Base-by-base conservation (phyloP, 2,113 vertebrate genomes). In the Epinephelus lanceolatus region DNA sequence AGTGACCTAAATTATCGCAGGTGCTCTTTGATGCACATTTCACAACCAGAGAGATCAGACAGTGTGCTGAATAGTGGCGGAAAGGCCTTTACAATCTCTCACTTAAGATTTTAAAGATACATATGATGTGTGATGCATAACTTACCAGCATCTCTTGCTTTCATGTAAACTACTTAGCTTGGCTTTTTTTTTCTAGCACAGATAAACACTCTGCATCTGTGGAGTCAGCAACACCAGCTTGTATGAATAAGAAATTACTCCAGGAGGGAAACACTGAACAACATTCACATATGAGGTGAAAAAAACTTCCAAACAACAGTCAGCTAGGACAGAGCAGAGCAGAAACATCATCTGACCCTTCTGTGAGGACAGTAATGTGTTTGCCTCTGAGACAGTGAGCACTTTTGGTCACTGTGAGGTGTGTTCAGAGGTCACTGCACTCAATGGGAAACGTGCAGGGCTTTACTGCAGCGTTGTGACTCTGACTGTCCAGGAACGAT, bases 1-100 rank as follows among this genome's bases (percentile, higher is more conserved):
- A 70, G 53, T 69, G 86, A 85, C 88, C 88, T 89, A 87, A 91
- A 90, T 89, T 65, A 86, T 69, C 1, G 3, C 60, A 9, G 7
- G 51, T 53, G 30, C 59, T 71, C 73, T 49, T 42, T 51, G 21
- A 88, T 77, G 21, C 84, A 79, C 83, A 81, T 90, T 86, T 84
- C 63, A 88, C 14, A 12, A 82, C 51, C 80, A 49, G 82, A 83
- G 59, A 75, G 40, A 79, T 79, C 79, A 86, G 71, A 83, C 78
- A 2, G 51, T 82, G 42, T 78, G 76, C 80, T 84, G 80, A 83
- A 79, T 25, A n/a, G 42, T 30, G 53, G 8, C 45, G 56, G 47
- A 67, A 40, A 45, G 8, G 6, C 14, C 60, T 79, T 71, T n/a
- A 30, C 45, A 11, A 23, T 52, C 33, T 40, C 23, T 51, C 45